Base-by-base conservation (phyloP, 2,113 vertebrate genomes). In the Pao palembangensis region DNA sequence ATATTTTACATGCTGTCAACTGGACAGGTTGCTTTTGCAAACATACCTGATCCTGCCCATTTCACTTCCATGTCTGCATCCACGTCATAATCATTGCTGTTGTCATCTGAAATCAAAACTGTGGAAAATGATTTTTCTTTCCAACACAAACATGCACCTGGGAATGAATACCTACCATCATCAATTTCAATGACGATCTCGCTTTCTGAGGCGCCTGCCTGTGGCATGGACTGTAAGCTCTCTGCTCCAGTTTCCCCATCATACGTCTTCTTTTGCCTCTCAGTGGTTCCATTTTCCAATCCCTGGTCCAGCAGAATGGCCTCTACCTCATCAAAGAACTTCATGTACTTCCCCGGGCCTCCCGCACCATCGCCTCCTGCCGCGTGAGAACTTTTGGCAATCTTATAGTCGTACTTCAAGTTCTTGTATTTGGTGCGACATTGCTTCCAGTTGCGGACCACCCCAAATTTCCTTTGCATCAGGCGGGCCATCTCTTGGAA, bases 341-440 rank as follows among this genome's bases (percentile, higher is more conserved):
- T 94, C 94, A 95, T 96, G 44, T 84, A 92, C 73, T 88, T 95
- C 20, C 87, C 88, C 0, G 89, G 86, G 56, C 85, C 86, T 25
- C 91, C 90, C 17, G 79, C 66, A 20, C 84, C 4, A 23, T 72
- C 54, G 11, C 78, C 75, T 1, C 67, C 73, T 0, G 76, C 82
- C 0, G 75, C 88, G 19, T 90, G 91, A 23, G 92, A 87, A 31
- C 78, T 91, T 73, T 87, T 93, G 13, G 93, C 85, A 1, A 85
- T 94, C 79, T 94, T 95, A 79, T 95, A 94, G 85, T 96, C 93
- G 3, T 96, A 94, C 64, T 95, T 95, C 59, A 95, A 80, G 82
- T 95, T 98, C 88, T 96, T 95, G 61, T 95, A 94, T 63, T 97
- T 97, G 31, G 94, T 96, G n/a, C 94, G 92, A 67, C 94, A 95